Evolutionary conservation across 2,797 vertebrate genomes (phyloP).

Genomic region (Mionectes olivaceus): DNA sequence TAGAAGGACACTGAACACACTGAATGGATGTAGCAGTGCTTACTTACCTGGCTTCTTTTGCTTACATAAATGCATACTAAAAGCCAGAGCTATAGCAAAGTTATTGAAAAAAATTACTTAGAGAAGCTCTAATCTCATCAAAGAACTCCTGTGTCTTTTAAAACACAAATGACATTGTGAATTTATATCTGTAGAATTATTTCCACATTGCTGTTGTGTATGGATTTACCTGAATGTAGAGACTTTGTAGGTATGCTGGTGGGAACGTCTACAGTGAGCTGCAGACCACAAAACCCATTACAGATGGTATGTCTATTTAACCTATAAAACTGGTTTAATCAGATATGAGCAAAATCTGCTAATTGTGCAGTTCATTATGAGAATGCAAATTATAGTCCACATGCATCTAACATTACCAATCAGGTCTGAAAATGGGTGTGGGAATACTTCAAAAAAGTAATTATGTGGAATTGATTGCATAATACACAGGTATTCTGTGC

Average conservation of each 20-base stretch:
- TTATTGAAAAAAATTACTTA: background rate
- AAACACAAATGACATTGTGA: background rate
- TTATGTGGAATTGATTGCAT: slow-evolving; percentile 25
- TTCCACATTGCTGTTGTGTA: background rate
- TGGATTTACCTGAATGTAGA: background rate
- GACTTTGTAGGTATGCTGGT: background rate
- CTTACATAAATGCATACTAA: background rate
- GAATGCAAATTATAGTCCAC: slow-evolving; percentile 37
- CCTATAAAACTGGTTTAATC: slow-evolving; percentile 30
- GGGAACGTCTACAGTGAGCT: background rate
- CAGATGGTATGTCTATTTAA: background rate
- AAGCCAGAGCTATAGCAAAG: background rate
- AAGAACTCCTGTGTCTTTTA: background rate
- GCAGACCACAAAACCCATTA: slow-evolving; percentile 28
- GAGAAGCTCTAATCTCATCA: background rate
- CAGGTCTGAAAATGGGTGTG: slow-evolving; percentile 47
- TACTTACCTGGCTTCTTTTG: background rate
- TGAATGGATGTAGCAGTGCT: background rate
- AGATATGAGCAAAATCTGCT: slow-evolving; percentile 46
- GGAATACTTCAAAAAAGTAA: slow-evolving; percentile 25
- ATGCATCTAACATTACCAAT: slow-evolving; percentile 28
- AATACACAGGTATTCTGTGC: background rate
- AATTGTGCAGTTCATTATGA: slow-evolving; percentile 23
- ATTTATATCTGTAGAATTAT: background rate
- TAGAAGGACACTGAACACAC: background rate